Percentiles rank a stretch among this genome's conserved stretches.
Conservation (phyloP, 2,113 vertebrate genomes). For the Gorsachius goisagi region DNA sequence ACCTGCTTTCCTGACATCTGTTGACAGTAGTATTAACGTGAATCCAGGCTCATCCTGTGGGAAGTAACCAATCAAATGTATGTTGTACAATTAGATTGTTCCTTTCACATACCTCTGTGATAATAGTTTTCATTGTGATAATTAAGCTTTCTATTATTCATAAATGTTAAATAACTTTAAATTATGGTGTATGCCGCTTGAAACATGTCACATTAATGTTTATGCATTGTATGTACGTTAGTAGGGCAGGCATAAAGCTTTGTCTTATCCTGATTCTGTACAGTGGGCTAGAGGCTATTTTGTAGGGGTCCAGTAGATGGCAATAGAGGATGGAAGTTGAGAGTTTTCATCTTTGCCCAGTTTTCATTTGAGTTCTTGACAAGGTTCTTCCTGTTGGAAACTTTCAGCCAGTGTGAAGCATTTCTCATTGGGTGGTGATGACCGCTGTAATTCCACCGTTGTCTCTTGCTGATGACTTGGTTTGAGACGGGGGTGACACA, state of each 20-base stretch:
- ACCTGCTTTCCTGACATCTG: neutral
- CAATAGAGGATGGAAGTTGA: neutral
- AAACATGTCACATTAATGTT: neutral
- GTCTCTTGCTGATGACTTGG: neutral
- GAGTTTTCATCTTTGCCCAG: neutral
- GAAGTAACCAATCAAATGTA: neutral
- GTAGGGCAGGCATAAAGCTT: neutral
- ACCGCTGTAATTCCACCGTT: neutral
- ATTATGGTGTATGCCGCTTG: neutral
- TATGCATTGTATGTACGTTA: neutral
- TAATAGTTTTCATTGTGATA: neutral
- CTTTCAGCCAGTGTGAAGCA: neutral
- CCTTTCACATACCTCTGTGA: neutral
- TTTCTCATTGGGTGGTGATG: neutral
- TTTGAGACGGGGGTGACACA: neutral
- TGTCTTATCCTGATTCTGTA: neutral
- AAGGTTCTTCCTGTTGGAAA: neutral
- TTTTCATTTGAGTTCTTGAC: neutral
- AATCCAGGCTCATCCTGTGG: neutral
- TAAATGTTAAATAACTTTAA: neutral
- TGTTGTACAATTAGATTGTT: neutral
- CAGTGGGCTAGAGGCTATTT: neutral
- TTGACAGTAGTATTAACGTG: neutral
- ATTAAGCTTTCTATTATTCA: neutral
- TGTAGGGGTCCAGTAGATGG: neutral